These are phyloP conservation scores for Rhysida immarginata DNA, from an alignment of 1,140 invertebrate species.

Conservation along the genomic window DNA sequence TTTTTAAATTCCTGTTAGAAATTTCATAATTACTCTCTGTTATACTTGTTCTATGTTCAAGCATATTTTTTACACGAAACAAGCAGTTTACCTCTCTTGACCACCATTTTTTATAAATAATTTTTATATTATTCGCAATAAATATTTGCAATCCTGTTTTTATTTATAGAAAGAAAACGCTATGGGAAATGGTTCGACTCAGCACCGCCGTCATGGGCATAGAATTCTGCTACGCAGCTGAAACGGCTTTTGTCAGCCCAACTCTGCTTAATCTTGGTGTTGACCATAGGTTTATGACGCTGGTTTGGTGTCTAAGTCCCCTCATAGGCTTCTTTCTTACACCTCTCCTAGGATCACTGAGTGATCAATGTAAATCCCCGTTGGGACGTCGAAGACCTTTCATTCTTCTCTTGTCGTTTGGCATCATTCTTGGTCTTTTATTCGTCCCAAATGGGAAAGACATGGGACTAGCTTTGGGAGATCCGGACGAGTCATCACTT, in stretches of 20 bases:
- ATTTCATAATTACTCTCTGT: too few species aligned
- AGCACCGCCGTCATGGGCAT: conserved; percentile 93
- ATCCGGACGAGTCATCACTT: too few species aligned
- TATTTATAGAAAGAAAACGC: conserved; percentile 50
- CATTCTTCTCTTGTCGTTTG: conserved; percentile 71
- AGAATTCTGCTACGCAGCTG: conserved; percentile 91
- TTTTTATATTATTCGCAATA: too few species aligned
- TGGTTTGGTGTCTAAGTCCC: conserved; percentile 87
- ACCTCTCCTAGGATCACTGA: conserved; percentile 77
- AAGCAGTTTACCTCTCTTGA: too few species aligned
- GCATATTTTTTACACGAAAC: too few species aligned
- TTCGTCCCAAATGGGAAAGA: conserved; percentile 79
- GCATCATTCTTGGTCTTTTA: conserved; percentile 69
- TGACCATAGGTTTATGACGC: conserved; percentile 71
- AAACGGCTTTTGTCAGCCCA: conserved; percentile 92
- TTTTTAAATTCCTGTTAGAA: too few species aligned
- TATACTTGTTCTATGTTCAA: too few species aligned
- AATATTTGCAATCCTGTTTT: too few species aligned
- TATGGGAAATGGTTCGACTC: conserved; percentile 64
- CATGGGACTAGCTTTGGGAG: conserved; percentile 64
- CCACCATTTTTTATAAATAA: too few species aligned
- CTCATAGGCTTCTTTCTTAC: conserved; percentile 85
- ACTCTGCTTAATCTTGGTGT: conserved; percentile 85
- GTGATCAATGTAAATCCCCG: conserved; percentile 64
- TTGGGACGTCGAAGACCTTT: conserved; percentile 78